Conservation (phyloP, 92 coral and sea anemone species). For the Phenganax subtilis region DNA sequence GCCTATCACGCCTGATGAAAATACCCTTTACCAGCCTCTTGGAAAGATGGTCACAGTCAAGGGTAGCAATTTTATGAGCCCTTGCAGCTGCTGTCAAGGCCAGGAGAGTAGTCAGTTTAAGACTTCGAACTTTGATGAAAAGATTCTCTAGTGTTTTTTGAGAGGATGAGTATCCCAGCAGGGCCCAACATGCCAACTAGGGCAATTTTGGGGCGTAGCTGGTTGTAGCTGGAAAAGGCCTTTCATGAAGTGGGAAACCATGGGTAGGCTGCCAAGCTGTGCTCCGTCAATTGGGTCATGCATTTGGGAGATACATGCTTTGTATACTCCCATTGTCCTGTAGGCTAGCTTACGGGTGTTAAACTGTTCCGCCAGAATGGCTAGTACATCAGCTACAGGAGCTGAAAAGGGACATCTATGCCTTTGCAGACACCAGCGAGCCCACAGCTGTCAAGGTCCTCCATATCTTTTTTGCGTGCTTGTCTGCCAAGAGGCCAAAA, state of each 20-base stretch:
- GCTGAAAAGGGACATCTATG: slow-evolving; percentile 51
- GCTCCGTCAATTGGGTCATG: slow-evolving; percentile 42
- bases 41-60: slow-evolving; percentile 21
- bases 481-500: slow-evolving; percentile 35
- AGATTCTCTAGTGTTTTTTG: slow-evolving; percentile 16
- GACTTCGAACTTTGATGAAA: slow-evolving; percentile 28
- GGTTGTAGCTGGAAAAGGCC: slow-evolving; percentile 30
- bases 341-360: slow-evolving; percentile 26
- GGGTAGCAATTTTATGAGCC: slow-evolving; percentile 47
- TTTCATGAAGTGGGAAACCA: slow-evolving; percentile 52
- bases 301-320: slow-evolving; percentile 45
- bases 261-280: slow-evolving; percentile 47
- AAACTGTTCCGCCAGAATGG: slow-evolving; percentile 34
- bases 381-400: slow-evolving; percentile 47
- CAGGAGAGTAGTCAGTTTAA: slow-evolving; percentile 33
- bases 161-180: slow-evolving; percentile 26
- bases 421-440: slow-evolving; percentile 46
- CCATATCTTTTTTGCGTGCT: slow-evolving; percentile 47
- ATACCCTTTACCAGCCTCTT: background rate
- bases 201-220: slow-evolving; percentile 5
- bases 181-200: slow-evolving; percentile 25
- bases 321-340: slow-evolving; percentile 47
- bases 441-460: slow-evolving; percentile 50
- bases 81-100: slow-evolving; percentile 47
- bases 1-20: too few relatives aligned